Percentiles rank a stretch among this genome's conserved stretches.
phyloP scores from a whole-genome alignment of 2,888 invertebrate species.

The Drosophila tripunctata region DNA sequence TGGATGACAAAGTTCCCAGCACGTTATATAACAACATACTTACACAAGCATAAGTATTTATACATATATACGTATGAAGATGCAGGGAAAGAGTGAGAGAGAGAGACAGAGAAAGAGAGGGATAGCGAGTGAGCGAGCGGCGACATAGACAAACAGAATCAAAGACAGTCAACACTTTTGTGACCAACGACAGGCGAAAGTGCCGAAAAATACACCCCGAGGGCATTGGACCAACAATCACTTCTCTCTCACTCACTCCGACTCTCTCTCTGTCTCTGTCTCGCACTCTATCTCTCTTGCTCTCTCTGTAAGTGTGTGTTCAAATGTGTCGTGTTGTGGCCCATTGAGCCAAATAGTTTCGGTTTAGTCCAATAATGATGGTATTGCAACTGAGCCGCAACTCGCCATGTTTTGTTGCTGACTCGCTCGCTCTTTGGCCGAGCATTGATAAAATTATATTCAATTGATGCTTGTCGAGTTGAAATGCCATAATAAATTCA shows the following conservation, averaged over 20 bases:
- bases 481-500: conserved; percentile 80
- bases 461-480: conserved; percentile 77
- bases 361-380: conserved; percentile 77
- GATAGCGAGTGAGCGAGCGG: conserved; percentile 19
- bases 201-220: conserved; percentile 73
- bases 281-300: conserved; percentile 23
- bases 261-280: conserved; percentile 18
- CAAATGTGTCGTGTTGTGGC: conserved; percentile 60
- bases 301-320: conserved; percentile 22
- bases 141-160: conserved; percentile 63
- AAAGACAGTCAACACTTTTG: conserved; percentile 76
- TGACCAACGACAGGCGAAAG: conserved; percentile 50
- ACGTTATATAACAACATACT: conserved; percentile 10
- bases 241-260: conserved; percentile 16
- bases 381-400: conserved; percentile 63
- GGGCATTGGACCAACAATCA: conserved; percentile 59
- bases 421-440: conserved; percentile 29
- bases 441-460: conserved; percentile 70
- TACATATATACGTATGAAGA: not conserved
- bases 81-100: conserved; percentile 11
- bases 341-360: conserved; percentile 77
- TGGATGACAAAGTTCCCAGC: conserved; percentile 21
- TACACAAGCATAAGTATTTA: not conserved
- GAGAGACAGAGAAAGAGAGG: conserved; percentile 24
- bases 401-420: conserved; percentile 14